phyloP scores from a whole-genome alignment of 2,888 invertebrate genomes.

The Suillia variegata region DNA sequence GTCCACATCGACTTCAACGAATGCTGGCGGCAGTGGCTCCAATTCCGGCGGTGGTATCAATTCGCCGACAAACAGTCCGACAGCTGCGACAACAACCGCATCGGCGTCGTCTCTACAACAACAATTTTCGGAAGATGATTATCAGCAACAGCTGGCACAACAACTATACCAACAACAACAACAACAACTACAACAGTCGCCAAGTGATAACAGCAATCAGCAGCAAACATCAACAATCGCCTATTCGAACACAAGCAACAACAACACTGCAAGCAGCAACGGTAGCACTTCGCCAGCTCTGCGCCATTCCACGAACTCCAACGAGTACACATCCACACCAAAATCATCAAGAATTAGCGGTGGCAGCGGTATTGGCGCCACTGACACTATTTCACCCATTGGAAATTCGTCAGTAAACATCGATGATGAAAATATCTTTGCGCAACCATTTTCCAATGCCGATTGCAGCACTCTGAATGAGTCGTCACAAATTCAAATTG shows the following conservation, averaged over 20 bases:
- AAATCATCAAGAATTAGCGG: constrained; percentile 36
- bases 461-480: constrained; percentile 34
- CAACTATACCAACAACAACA: no score
- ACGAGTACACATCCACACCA: constrained; percentile 50
- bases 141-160: constrained; percentile 36
- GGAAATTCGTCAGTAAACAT: constrained; percentile 28
- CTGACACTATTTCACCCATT: constrained; percentile 42
- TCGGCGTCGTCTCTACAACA: constrained; percentile 21
- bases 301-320: constrained; percentile 50
- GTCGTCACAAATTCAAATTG: constrained; percentile 16
- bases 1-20: constrained; percentile 1
- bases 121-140: constrained; percentile 46
- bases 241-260: no score
- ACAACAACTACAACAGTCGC: constrained; percentile 20
- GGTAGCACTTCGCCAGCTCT: constrained; percentile 32
- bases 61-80: constrained; percentile 45
- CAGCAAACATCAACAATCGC: constrained; percentile 13
- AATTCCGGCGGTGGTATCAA: constrained; percentile 13
- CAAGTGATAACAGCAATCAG: constrained; percentile 28
- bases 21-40: no score
- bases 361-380: constrained; percentile 23
- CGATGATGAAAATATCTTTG: constrained; percentile 30
- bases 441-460: constrained; percentile 26
- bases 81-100: constrained; percentile 31
- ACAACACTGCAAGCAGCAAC: neutral